Evolutionary conservation across 37 sponge, comb jelly and placozoan species (phyloP).

Genomic region (Lycopodina hypogea): DNA sequence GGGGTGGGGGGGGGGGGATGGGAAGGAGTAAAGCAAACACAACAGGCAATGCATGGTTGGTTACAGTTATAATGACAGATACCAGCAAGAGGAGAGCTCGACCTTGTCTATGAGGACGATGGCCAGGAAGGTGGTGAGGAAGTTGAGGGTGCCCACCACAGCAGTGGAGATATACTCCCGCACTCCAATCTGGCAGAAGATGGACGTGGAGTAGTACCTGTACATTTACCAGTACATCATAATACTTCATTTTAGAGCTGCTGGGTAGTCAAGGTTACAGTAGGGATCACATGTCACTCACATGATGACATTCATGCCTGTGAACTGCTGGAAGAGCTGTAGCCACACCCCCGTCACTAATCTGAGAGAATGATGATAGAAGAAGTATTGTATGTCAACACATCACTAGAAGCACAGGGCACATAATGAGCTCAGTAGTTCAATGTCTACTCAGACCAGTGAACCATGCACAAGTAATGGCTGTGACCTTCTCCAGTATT

Average conservation of each 20-base stretch:
- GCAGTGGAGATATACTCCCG: conserved; percentile 54
- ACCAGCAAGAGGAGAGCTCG: not conserved
- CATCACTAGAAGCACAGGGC: no score
- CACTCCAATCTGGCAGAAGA: conserved; percentile 58
- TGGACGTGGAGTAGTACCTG: conserved; percentile 77
- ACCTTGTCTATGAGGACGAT: conserved; percentile 70
- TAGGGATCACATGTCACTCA: conserved; percentile 16
- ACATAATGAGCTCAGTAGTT: no score
- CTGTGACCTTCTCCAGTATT: no score
- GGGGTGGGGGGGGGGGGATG: no score
- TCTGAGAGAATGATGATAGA: conserved; percentile 13
- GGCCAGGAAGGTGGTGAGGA: conserved; percentile 60
- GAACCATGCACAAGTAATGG: no score
- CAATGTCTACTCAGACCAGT: no score
- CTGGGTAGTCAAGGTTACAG: not conserved
- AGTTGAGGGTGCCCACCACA: conserved; percentile 70
- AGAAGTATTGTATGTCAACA: no score
- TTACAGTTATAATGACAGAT: not conserved
- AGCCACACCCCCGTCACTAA: conserved; percentile 46
- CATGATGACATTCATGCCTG: conserved; percentile 85
- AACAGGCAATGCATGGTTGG: not conserved
- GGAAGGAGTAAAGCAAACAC: not conserved
- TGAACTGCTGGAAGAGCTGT: conserved; percentile 76
- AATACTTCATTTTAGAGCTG: not conserved
- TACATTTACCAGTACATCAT: not conserved